Evolutionary conservation across 2,888 invertebrate species (phyloP), one percentile per base, ranked within the genome.

Genomic region (Drosophila infuscata): DNA sequence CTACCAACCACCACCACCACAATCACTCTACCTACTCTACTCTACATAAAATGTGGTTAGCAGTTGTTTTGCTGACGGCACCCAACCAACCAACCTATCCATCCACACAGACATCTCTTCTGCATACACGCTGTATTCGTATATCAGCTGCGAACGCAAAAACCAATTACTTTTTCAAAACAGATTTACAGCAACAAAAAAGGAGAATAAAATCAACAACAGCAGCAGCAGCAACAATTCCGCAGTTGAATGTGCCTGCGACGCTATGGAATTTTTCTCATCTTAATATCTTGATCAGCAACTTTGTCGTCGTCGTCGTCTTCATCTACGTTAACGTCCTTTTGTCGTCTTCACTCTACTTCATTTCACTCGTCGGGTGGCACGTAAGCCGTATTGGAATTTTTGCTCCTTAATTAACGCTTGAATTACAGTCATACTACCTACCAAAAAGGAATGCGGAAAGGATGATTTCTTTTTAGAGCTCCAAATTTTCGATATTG

Each of bases 111-210:
- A 67, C 67, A 59, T 67, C 54, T 77, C 52, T 51, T 68, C 82
- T 68, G 71, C 63, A 71, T 80, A 84, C 70, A 82, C 74, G 83
- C 89, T 81, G 90, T 88, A 88, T 84, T 89, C 87, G 88, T 87
- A 89, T 82, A 89, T 89, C 90, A 89, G 89, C 90, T 88, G 90
- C 89, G 88, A 87, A 90, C 86, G 76, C 81, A 86, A 82, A 69
- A 80, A 62, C 57, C 79, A 79, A 83, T 90, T 82, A 81, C 79
- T 74, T 86, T 89, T 79, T 83, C 72, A 60, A 81, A 80, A 82
- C 68, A 89, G 82, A 86, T 86, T 89, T 90, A 79, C 91, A 90
- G 91, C 76, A 52, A 65, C 56, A 67, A 43, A 49, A 36, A 54
- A 51, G 54, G 41, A 30, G 32, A 57, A n/a, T 56, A 36, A 49